phyloP scores from a whole-genome alignment of 2,888 invertebrate species.

The Fragum fragum region DNA sequence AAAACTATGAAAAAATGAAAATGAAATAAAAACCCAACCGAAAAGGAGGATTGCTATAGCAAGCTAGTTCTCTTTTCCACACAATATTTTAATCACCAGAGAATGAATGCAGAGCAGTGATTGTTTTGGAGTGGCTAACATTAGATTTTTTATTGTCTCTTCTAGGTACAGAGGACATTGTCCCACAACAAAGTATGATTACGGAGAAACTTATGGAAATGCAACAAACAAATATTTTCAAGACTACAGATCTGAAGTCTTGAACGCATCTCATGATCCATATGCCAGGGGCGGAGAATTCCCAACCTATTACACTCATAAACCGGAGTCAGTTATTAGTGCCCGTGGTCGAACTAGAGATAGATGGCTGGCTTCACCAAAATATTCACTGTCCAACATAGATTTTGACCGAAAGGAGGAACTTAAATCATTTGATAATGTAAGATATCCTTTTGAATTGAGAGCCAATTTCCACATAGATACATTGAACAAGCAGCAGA shows the following conservation, averaged over 20 bases:
- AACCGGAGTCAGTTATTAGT: slow-evolving; percentile 86
- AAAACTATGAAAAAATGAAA: too few relatives aligned
- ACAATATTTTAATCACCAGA: too few relatives aligned
- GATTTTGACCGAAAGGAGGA: slow-evolving; percentile 85
- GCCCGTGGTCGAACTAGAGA: slow-evolving; percentile 84
- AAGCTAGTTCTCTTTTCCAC: too few relatives aligned
- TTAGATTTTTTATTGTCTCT: slow-evolving; percentile 28
- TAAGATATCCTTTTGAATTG: slow-evolving; percentile 56
- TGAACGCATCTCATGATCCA: slow-evolving; percentile 84
- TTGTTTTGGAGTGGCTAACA: too few relatives aligned
- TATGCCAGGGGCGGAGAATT: slow-evolving; percentile 86
- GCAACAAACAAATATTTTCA: slow-evolving; percentile 87
- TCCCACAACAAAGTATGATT: slow-evolving; percentile 86
- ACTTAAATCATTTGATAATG: slow-evolving; percentile 82
- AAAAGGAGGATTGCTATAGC: too few relatives aligned
- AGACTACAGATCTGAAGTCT: slow-evolving; percentile 83
- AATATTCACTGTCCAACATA: slow-evolving; percentile 84
- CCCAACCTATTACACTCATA: slow-evolving; percentile 86
- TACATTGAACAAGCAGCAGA: too few relatives aligned
- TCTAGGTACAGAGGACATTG: slow-evolving; percentile 86
- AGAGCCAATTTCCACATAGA: too few relatives aligned
- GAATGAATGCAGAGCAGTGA: too few relatives aligned
- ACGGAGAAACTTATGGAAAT: slow-evolving; percentile 87
- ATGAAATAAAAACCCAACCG: too few relatives aligned
- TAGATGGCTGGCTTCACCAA: slow-evolving; percentile 84